Conservation (phyloP, 1,140 invertebrate species). For the Neelides sp. region DNA sequence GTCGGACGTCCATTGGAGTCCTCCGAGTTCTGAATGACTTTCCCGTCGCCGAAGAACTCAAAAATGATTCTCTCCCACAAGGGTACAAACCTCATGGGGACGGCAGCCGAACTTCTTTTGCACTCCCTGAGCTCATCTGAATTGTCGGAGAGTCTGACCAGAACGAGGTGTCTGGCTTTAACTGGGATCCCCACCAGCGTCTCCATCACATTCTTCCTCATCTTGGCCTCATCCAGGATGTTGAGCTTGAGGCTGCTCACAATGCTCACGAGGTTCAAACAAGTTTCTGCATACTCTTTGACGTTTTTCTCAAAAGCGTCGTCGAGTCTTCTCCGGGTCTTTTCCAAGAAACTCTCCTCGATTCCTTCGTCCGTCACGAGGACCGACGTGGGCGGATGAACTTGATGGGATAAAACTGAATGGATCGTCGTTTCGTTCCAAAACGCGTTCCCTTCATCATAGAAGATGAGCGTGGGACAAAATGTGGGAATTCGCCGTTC, state of each 20-base stretch:
- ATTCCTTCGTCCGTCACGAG: too few species aligned
- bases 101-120: conserved; percentile 2
- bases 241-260: conserved; percentile 9
- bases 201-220: conserved; percentile 8
- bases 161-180: conserved; percentile 12
- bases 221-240: conserved; percentile 5
- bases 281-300: conserved; percentile 4
- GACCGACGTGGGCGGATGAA: too few species aligned
- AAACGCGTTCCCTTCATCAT: too few species aligned
- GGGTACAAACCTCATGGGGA: conserved; percentile 9
- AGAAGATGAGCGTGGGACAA: too few species aligned
- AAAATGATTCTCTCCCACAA: conserved; percentile 22
- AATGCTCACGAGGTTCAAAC: conserved; percentile 18
- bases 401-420: too few species aligned
- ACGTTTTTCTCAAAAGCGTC: too few species aligned
- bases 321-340: too few species aligned
- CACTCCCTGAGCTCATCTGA: conserved; percentile 9
- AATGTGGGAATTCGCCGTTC: too few species aligned
- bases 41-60: conserved; percentile 16
- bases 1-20: neutral
- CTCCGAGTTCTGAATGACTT: conserved; percentile 15
- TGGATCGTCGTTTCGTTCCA: too few species aligned
- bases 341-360: too few species aligned
- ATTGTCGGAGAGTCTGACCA: conserved; percentile 12
- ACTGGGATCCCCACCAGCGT: conserved; percentile 17